Conservation (phyloP, 2,113 vertebrate genomes). For the Rhineura floridana region DNA sequence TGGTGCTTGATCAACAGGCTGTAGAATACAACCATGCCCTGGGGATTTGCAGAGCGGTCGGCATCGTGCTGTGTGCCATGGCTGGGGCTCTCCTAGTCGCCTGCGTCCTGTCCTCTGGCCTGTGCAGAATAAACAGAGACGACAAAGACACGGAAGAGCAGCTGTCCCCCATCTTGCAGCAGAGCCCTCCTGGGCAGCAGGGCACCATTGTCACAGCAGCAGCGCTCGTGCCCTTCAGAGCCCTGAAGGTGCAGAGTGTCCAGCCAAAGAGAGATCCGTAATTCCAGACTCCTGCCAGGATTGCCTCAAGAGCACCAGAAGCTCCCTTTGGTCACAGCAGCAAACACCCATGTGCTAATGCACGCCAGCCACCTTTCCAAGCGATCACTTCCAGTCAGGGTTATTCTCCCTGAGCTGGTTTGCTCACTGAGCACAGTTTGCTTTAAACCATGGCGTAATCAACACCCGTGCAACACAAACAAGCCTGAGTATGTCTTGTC, state of each 20-base stretch:
- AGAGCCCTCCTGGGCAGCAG: background rate
- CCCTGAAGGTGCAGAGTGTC: slow-evolving; percentile 40
- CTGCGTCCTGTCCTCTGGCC: slow-evolving; percentile 51
- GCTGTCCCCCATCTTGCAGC: slow-evolving; percentile 36
- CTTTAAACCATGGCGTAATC: too few relatives aligned
- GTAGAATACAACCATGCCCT: slow-evolving; percentile 63
- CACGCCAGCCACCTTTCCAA: background rate
- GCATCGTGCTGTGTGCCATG: slow-evolving; percentile 32
- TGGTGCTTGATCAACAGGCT: slow-evolving; percentile 64
- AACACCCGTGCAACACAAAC: too few relatives aligned
- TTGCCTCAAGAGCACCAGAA: background rate
- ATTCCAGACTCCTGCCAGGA: too few relatives aligned
- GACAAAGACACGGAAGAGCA: slow-evolving; percentile 41
- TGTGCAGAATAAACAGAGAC: slow-evolving; percentile 15
- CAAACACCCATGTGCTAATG: background rate
- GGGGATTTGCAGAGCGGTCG: slow-evolving; percentile 60
- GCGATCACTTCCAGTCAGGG: background rate
- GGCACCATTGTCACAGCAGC: background rate
- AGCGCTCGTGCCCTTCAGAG: slow-evolving; percentile 23
- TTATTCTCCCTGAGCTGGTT: too few relatives aligned
- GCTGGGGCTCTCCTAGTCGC: slow-evolving; percentile 47
- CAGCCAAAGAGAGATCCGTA: slow-evolving; percentile 62
- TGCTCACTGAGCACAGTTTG: too few relatives aligned
- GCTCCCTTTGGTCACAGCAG: background rate
- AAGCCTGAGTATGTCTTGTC: too few relatives aligned